A percentile compares a stretch with the other conserved stretches of the same genome.
phyloP scores from a whole-genome alignment of 2,888 invertebrate species.

The Lycaena phlaeas region DNA sequence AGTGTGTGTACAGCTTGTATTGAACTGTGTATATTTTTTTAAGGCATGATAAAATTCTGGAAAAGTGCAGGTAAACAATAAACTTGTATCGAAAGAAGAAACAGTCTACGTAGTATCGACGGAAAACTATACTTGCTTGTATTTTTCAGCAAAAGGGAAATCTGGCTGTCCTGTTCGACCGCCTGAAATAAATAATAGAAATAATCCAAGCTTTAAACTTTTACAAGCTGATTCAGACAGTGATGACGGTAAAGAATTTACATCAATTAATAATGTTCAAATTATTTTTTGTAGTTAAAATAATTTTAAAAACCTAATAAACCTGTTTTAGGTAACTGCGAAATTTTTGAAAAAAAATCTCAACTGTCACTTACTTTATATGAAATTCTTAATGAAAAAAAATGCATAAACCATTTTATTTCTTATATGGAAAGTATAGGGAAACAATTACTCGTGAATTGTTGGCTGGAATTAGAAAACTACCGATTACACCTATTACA shows the following conservation, averaged over 20 bases:
- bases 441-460: slow-evolving; percentile 77
- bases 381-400: slow-evolving; percentile 84
- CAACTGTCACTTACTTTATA: slow-evolving; percentile 81
- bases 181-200: slow-evolving; percentile 36
- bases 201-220: slow-evolving; percentile 21
- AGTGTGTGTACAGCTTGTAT: neutral
- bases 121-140: slow-evolving; percentile 12
- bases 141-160: slow-evolving; percentile 59
- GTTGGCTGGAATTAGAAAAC: slow-evolving; percentile 84
- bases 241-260: slow-evolving; percentile 47
- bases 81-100: neutral
- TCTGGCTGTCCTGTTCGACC: slow-evolving; percentile 64
- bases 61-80: slow-evolving; percentile 76
- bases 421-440: slow-evolving; percentile 88
- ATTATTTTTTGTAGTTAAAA: neutral
- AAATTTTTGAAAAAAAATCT: slow-evolving; percentile 66
- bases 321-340: slow-evolving; percentile 42
- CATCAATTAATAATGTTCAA: slow-evolving; percentile 11
- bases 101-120: slow-evolving; percentile 5
- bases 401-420: slow-evolving; percentile 86
- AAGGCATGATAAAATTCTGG: slow-evolving; percentile 83
- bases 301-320: no score
- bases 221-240: slow-evolving; percentile 36
- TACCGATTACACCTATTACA: slow-evolving; percentile 53
- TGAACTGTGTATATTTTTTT: slow-evolving; percentile 8